Evolutionary conservation across 2,113 vertebrate genomes (phyloP), one percentile per base, ranked within the genome.

Genomic region (Hippocampus barbouri): DNA sequence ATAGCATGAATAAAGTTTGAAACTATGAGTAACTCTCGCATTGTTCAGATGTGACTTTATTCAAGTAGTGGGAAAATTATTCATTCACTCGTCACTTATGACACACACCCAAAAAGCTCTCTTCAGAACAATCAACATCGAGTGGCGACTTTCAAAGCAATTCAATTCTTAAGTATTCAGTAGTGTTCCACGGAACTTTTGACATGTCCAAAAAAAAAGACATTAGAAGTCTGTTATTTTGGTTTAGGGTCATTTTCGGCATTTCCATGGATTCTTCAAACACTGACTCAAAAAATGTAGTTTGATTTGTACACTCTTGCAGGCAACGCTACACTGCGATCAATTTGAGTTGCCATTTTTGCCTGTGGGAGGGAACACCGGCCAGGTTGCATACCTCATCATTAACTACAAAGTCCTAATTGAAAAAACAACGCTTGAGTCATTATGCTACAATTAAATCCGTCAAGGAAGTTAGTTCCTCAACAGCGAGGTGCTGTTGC

Each of bases 1-100:
- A 34, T 11, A 6, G 15, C 12, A 43, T 12, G n/a, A 79, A 68
- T 79, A 71, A 79, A 72, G 53, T 20, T 38, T 60, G 1, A 67
- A 45, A 68, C 21, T 49, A 34, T 16, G 11, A 61, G 7, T 34
- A 6, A 18, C 27, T 61, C 6, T 30, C 5, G 7, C 12, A 34
- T 7, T 38, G 59, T 61, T 61, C 5, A 6, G 16, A 18, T 18
- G 25, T 18, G 15, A 61, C 18, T 61, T 18, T 2, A 34, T 60
- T 34, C 21, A 25, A 14, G 2, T 2, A 8, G 49, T 20, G 7
- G 18, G 49, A 53, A 21, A 53, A 20, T 3, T 20, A 38, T 53
- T 6, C 5, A 53, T 53, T 53, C 1, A 8, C 18, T 9, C 8
- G 9, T 54, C 21, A 54, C 21, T 54, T 21, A n/a, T 21, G 53